Conservation (phyloP, 1,140 invertebrate species). For the Papilio polyxenes region DNA sequence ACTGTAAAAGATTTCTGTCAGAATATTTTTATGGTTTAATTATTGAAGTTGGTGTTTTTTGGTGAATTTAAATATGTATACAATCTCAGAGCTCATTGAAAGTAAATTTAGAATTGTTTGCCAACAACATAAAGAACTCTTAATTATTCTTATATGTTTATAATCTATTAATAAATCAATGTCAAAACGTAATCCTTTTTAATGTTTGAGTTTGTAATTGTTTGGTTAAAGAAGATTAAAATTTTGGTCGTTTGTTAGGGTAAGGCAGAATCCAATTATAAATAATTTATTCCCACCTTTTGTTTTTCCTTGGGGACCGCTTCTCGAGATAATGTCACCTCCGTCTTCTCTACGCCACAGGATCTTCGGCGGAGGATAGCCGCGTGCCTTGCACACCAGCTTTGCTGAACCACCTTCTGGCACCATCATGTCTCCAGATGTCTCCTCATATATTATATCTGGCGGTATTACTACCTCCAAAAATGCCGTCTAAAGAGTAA, state of each 20-base stretch:
- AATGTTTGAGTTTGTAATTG: conserved; percentile 42
- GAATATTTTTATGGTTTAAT: conserved; percentile 13
- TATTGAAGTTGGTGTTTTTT: neutral
- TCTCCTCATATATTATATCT: conserved; percentile 93
- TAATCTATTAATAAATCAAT: neutral
- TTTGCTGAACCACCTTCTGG: conserved; percentile 94
- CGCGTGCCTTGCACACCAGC: conserved; percentile 91
- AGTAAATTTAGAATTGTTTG: neutral
- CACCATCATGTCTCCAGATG: conserved; percentile 94
- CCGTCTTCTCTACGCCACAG: conserved; percentile 94
- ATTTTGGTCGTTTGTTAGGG: conserved; percentile 11
- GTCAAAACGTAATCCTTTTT: conserved; percentile 8
- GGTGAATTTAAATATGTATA: neutral
- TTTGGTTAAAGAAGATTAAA: conserved; percentile 36
- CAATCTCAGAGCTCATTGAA: neutral
- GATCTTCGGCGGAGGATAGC: conserved; percentile 91
- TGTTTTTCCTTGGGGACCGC: conserved; percentile 84
- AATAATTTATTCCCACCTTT: conserved; percentile 81
- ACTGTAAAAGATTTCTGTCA: neutral
- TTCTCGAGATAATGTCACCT: conserved; percentile 88
- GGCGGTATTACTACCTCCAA: conserved; percentile 95
- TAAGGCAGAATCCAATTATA: conserved; percentile 26
- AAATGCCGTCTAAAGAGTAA: conserved; percentile 88
- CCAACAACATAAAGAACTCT: neutral
- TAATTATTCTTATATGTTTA: neutral